Base-by-base conservation (phyloP, 1,140 invertebrate genomes). In the Bombyx mandarina region DNA sequence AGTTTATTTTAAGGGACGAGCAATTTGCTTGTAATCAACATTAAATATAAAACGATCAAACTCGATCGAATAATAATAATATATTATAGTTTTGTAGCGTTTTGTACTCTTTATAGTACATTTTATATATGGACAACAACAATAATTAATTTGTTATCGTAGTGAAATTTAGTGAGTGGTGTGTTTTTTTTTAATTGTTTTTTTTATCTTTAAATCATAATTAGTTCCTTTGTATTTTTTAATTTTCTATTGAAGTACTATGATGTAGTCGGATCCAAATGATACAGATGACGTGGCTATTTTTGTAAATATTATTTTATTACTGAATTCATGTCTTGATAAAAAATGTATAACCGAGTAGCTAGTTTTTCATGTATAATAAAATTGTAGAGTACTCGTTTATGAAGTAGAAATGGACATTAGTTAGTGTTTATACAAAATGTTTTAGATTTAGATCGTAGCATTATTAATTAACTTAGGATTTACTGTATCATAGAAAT, bases 311-410 rank as follows among this genome's bases (percentile, higher is more conserved):
- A 86, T 77, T 65, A 60, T 82, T 35, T 35, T 80, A 50, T 84
- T 80, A 84, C 79, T 80, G 82, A 80, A 82, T 80, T 82, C 84
- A 81, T 84, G 77, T 79, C 75, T 84, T 80, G 74, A 76, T 75
- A 75, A 77, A 74, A 43, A 56, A 45, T 77, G 75, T 82, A 82
- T 83, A 67, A 62, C 68, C 79, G 79, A 73, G 75, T 84, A 82
- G 81, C 59, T 86, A 86, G 83, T 75, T 84, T 80, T 81, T 73
- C 82, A 82, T 86, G 83, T 86, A 86, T 80, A 84, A 84, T 84
- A 85, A 85, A 86, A 86, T 84, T 82, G 79, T 86, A 84, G 83
- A 78, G 56, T 85, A 84, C 73, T 75, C 75, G 71, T 75, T 63
- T 76, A 74, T 67, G 63, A 66, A 66, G 67, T 83, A 80, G 79